Conservation (phyloP, 2,113 vertebrate species). For the Sylvia atricapilla region DNA sequence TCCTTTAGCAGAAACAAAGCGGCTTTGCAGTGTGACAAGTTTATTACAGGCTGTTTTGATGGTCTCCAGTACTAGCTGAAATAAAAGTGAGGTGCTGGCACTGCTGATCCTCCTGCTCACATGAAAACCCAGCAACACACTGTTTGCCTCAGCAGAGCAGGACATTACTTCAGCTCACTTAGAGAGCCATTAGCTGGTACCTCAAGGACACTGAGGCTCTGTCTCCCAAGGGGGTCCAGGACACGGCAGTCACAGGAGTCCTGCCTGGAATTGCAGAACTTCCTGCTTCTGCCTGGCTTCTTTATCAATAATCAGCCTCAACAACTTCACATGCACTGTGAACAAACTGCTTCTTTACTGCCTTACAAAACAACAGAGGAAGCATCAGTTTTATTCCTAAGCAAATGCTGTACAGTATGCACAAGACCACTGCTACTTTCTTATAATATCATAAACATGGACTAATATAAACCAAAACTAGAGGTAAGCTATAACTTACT, state of each 20-base stretch:
- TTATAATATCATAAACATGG: neutral
- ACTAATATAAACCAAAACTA: neutral
- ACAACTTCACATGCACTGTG: neutral
- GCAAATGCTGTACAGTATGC: neutral
- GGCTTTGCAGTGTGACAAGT: neutral
- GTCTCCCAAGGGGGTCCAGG: neutral
- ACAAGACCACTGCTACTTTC: neutral
- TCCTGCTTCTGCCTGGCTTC: neutral
- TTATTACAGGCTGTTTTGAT: neutral
- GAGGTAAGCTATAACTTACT: neutral
- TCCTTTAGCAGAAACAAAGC: neutral
- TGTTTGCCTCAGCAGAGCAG: neutral
- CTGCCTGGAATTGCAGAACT: neutral
- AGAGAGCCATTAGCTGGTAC: neutral
- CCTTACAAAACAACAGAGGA: neutral
- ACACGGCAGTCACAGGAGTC: neutral
- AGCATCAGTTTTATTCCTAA: neutral
- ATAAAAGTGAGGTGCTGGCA: neutral
- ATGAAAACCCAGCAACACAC: neutral
- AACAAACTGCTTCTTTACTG: neutral
- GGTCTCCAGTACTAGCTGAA: neutral
- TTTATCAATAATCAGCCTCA: neutral
- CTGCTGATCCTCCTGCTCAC: neutral
- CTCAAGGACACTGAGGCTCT: neutral
- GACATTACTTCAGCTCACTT: neutral